Evolutionary conservation across 2,888 invertebrate species (phyloP), one percentile per base, ranked within the genome.

Genomic region (Pollenia griseotomentosa): DNA sequence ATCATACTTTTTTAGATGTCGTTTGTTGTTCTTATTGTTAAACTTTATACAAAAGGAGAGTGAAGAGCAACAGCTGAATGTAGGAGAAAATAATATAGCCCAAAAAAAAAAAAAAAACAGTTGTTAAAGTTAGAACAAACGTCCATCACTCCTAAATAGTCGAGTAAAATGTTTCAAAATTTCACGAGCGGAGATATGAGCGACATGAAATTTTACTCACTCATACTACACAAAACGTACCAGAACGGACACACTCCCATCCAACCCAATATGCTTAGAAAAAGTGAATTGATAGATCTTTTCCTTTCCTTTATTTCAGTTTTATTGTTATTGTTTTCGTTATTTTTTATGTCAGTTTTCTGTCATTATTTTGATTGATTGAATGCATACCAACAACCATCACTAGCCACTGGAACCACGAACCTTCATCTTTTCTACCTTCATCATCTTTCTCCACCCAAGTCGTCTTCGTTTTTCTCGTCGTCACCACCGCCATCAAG

Each of bases 331-430:
- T 80, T 65, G 59, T 19, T 85, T 85, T 86, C 83, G 40, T 57
- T 44, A 19, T 63, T 66, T 75, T 55, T 80, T 88, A 75, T 79
- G 89, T 89, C 88, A 79, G 83, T 89, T 88, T 88, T 89, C 88
- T 89, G 88, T 88, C 89, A 88, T 89, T 86, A 83, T 86, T 89
- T 88, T 89, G 89, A 89, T 89, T 89, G 89, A 89, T 89, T 88
- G 88, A 88, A 89, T 87, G 88, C 87, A 88, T 78, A 88, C 79
- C 84, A 53, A 33, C 33, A 33, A 23, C 80, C 83, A 74, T 73
- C 86, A 80, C 57, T 59, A 57, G 53, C 16, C 71, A 84, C 87
- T 70, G 70, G 55, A 77, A 55, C 55, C 63, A 75, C 79, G 88
- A 84, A 83, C 42, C 48, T 75, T 55, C 42, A 19, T 77, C 53